Evolutionary conservation across 2,888 invertebrate genomes (phyloP).

Genomic region (Amphiduros pacificus): DNA sequence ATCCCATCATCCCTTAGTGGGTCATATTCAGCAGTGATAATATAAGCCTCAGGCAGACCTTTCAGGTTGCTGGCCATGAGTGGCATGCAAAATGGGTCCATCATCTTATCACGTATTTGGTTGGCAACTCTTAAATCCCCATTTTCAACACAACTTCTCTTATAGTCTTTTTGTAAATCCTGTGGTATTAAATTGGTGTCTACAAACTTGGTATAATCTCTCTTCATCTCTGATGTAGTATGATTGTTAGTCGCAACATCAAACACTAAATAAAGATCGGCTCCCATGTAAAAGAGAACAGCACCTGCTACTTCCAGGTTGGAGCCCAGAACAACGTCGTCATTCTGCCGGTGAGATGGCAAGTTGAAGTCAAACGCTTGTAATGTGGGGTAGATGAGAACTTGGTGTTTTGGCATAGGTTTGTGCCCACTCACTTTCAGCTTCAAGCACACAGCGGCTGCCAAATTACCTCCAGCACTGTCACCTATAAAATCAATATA

Average conservation of each 20-base stretch:
- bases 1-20: slow-evolving; percentile 58
- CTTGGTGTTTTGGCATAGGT: slow-evolving; percentile 4
- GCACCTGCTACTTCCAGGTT: slow-evolving; percentile 5
- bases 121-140: slow-evolving; percentile 1
- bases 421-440: background rate
- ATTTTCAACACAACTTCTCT: background rate
- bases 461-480: slow-evolving; percentile 16
- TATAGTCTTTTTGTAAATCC: background rate
- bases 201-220: background rate
- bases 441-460: background rate
- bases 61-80: slow-evolving; percentile 43
- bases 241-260: background rate
- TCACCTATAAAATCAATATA: no score
- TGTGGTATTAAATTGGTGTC: background rate
- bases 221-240: background rate
- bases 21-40: slow-evolving; percentile 58
- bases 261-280: background rate
- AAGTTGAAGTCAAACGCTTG: slow-evolving; percentile 6
- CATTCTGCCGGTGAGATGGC: slow-evolving; percentile 5
- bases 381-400: slow-evolving; percentile 10
- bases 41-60: slow-evolving; percentile 50
- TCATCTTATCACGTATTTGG: slow-evolving; percentile 30
- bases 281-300: slow-evolving; percentile 6
- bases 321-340: slow-evolving; percentile 4
- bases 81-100: slow-evolving; percentile 53